Base-by-base conservation (phyloP, 1,140 invertebrate genomes). In the Drosophila nannoptera region DNA sequence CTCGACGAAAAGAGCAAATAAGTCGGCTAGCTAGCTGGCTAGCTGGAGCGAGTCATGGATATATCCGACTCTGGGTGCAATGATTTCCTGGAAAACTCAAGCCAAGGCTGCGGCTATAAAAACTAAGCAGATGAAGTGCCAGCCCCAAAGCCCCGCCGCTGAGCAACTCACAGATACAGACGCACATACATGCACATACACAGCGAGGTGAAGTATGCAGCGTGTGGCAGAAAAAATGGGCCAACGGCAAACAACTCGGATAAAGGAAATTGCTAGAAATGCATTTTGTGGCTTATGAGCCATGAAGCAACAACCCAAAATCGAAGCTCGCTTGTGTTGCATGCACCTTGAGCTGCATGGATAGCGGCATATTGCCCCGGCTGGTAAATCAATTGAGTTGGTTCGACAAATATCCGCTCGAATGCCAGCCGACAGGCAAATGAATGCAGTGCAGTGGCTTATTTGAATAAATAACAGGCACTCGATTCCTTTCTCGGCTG, bases 261-360 rank as follows among this genome's bases (percentile, higher is more conserved):
- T 70, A 65, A 75, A 77, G 78, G 78, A 82, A 82, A 82, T 82
- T 82, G 71, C 78, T 75, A 75, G 78, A 82, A 82, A 82, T 82
- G 78, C 78, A 82, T 82, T 82, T 77, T 82, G 74, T 82, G 77
- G 66, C 70, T 77, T 53, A 74, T 81, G 70, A 74, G 69, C 73
- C 69, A 56, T 74, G 73, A 69, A 77, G 73, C 64, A 67, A 43
- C 63, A 58, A 58, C 61, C 42, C n/a, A 46, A 62, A 56, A 46
- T 45, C 38, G 42, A 42, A 33, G 9, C 22, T 22, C 33, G n/a
- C 12, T 4, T 35, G 45, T 56, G 38, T 7, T 38, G 46, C 46
- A 16, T 56, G 40, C 54, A 72, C 68, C 72, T 43, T 42, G 36
- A 59, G 60, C 46, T 33, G 33, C 22, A 56, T 43, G 36, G 16